Conservation (phyloP, 2,113 vertebrate species). For the Catharus bicknelli region DNA sequence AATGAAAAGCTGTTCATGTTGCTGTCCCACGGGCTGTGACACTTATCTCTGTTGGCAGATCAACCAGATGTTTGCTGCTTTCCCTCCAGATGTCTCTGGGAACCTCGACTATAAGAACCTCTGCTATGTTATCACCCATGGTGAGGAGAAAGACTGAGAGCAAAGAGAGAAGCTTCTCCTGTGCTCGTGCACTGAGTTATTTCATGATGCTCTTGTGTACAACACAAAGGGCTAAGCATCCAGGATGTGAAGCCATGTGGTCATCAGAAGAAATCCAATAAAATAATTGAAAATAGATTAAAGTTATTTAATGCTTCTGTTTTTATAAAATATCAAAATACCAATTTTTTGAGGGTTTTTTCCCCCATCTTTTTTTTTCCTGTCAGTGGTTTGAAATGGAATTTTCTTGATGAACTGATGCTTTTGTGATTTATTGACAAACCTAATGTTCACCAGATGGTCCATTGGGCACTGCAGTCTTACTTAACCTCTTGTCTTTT, state of each 20-base stretch:
- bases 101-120: constrained; percentile 91
- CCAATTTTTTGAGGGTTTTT: constrained; percentile 36
- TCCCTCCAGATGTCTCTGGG: constrained; percentile 87
- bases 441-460: constrained; percentile 72
- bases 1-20: background rate
- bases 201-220: background rate
- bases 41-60: constrained; percentile 68
- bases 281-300: constrained; percentile 57
- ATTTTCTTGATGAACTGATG: constrained; percentile 68
- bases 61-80: constrained; percentile 88
- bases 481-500: constrained; percentile 57
- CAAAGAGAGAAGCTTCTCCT: background rate
- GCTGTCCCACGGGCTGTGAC: background rate
- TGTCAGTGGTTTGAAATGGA: constrained; percentile 56
- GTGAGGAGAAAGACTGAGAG: constrained; percentile 86
- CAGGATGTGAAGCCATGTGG: constrained; percentile 3
- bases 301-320: constrained; percentile 38
- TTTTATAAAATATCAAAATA: constrained; percentile 50
- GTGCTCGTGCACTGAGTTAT: background rate
- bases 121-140: constrained; percentile 90
- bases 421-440: constrained; percentile 67
- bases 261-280: constrained; percentile 51
- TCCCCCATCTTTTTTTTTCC: background rate
- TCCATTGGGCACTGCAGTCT: background rate
- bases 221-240: constrained; percentile 3